These are phyloP conservation scores for Neodiprion virginianus DNA, from an alignment of 1,140 invertebrate species.

Conservation along the genomic window DNA sequence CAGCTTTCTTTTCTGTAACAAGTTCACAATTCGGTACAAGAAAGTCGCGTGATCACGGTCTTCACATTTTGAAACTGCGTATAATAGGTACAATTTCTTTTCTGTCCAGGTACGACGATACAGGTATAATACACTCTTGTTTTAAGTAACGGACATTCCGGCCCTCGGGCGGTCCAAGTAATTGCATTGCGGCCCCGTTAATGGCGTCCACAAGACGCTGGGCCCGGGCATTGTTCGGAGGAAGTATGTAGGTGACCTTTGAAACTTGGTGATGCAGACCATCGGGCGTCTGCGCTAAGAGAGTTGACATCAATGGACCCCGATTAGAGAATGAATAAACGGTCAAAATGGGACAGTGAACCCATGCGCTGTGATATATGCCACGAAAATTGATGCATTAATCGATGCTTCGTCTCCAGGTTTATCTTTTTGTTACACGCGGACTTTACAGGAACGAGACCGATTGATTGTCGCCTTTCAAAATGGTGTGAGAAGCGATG, in stretches of 20 bases:
- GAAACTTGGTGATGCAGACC: too few species aligned
- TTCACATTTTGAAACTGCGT: neutral
- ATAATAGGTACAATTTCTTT: neutral
- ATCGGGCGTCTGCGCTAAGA: neutral
- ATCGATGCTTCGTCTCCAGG: too few species aligned
- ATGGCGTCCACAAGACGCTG: neutral
- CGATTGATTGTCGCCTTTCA: neutral
- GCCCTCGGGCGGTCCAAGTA: neutral
- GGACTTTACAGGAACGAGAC: too few species aligned
- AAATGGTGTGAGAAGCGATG: neutral
- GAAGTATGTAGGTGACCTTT: too few species aligned
- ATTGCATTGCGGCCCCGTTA: neutral
- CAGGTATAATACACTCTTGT: neutral
- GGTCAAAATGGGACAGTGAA: neutral
- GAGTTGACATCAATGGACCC: neutral
- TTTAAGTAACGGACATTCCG: neutral
- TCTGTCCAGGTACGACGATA: neutral
- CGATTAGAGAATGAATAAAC: neutral
- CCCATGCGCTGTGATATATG: neutral
- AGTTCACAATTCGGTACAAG: neutral
- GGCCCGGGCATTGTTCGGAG: neutral
- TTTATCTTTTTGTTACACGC: too few species aligned
- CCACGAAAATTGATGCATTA: too few species aligned
- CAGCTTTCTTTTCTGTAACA: neutral
- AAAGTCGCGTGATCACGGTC: neutral